Percentiles rank a stretch among this genome's conserved stretches.
Evolutionary conservation across 2,113 vertebrate genomes (phyloP).

Genomic region (Lamprologus ornatipinnis): DNA sequence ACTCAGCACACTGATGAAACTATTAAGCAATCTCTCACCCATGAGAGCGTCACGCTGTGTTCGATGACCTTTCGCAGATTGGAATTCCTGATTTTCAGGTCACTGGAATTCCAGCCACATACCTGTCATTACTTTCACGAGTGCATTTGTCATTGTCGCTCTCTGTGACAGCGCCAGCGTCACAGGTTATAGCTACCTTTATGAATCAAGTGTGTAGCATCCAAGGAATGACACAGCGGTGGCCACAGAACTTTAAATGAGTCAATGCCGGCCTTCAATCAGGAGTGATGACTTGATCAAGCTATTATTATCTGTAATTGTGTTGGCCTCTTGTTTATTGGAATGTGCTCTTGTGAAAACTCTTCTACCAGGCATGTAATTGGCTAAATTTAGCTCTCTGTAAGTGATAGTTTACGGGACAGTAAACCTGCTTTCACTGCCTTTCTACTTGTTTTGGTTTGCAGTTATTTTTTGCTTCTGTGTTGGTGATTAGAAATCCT

Average conservation of each 20-base stretch:
- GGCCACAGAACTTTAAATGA: not conserved
- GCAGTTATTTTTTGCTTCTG: not conserved
- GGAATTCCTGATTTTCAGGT: conserved; percentile 41
- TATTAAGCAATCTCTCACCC: not conserved
- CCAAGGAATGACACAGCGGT: conserved; percentile 29
- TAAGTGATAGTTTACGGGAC: not conserved
- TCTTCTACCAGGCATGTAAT: not conserved
- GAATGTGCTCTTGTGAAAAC: not conserved
- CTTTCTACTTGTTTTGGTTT: not conserved
- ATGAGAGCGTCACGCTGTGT: not conserved
- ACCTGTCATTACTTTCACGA: conserved; percentile 2
- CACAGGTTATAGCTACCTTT: not conserved
- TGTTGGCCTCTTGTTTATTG: not conserved
- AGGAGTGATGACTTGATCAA: not conserved
- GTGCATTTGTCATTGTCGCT: not conserved
- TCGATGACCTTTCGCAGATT: conserved; percentile 7
- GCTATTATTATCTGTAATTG: not conserved
- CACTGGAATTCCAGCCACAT: conserved; percentile 16
- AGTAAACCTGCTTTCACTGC: not conserved
- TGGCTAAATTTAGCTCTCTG: not conserved
- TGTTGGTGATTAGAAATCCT: not conserved
- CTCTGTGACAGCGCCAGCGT: not conserved
- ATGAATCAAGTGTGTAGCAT: conserved; percentile 43
- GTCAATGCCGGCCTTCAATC: not conserved
- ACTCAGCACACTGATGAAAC: not conserved